Evolutionary conservation across 2,797 vertebrate genomes (phyloP).

Genomic region (Falco peregrinus): DNA sequence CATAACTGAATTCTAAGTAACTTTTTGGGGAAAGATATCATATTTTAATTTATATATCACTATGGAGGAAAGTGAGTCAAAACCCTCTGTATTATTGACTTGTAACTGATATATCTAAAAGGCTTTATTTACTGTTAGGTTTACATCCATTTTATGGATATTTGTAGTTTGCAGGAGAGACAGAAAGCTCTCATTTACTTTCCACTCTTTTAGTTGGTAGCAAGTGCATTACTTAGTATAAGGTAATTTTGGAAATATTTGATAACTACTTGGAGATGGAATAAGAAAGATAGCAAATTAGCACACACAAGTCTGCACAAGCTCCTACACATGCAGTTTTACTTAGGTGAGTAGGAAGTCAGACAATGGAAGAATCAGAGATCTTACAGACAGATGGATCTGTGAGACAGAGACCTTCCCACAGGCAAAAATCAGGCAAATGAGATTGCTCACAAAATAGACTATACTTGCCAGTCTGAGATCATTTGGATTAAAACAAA

Average conservation of each 20-base stretch:
- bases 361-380: background rate
- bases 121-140: background rate
- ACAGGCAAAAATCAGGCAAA: background rate
- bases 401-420: background rate
- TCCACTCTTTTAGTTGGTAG: background rate
- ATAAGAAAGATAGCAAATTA: background rate
- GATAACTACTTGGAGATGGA: background rate
- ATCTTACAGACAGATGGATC: background rate
- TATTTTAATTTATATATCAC: background rate
- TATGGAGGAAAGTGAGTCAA: background rate
- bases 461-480: background rate
- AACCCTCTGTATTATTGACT: background rate
- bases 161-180: background rate
- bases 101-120: background rate
- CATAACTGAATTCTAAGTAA: background rate
- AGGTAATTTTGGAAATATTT: background rate
- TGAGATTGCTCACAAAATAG: background rate
- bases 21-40: background rate
- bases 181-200: background rate
- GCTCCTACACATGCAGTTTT: background rate
- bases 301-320: background rate
- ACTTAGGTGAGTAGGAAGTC: background rate
- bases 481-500: background rate
- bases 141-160: background rate
- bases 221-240: background rate